Percentiles rank a stretch among this genome's conserved stretches.
These are phyloP conservation scores for Ectemnius lituratus DNA, from an alignment of 2,888 invertebrate species.

Conservation along the genomic window DNA sequence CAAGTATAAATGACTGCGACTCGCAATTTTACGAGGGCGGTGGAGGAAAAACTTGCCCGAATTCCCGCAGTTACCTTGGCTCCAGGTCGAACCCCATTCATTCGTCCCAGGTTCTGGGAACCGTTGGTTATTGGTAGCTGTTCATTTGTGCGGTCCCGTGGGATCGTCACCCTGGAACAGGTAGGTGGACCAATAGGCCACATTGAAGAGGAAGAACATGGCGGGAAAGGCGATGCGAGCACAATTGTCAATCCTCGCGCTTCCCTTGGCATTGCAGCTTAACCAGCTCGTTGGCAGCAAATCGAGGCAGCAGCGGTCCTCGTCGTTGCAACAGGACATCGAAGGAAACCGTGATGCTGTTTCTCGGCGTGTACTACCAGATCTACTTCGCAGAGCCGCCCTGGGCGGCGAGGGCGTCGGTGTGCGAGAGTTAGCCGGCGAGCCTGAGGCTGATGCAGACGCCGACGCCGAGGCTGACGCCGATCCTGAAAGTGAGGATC, in stretches of 20 bases:
- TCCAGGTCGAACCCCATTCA: too few species aligned
- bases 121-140: too few species aligned
- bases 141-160: conserved; percentile 83
- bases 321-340: background rate
- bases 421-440: conserved; percentile 59
- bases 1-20: too few species aligned
- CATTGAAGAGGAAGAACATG: conserved; percentile 95
- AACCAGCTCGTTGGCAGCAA: conserved; percentile 67
- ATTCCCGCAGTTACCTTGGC: too few species aligned
- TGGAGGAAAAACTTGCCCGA: too few species aligned
- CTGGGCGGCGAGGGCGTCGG: conserved; percentile 61
- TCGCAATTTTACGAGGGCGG: too few species aligned
- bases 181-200: conserved; percentile 95
- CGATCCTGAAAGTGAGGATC: conserved; percentile 62
- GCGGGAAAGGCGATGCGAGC: conserved; percentile 96
- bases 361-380: background rate
- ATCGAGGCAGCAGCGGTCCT: conserved; percentile 65
- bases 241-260: conserved; percentile 93
- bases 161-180: conserved; percentile 86
- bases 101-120: too few species aligned
- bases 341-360: background rate
- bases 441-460: conserved; percentile 65
- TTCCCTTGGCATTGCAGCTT: conserved; percentile 71
- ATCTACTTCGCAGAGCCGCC: background rate
- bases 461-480: conserved; percentile 68